Percentiles rank a stretch among this genome's conserved stretches.
Conservation (phyloP, 2,888 invertebrate species). For the Brachypterus glaber region DNA sequence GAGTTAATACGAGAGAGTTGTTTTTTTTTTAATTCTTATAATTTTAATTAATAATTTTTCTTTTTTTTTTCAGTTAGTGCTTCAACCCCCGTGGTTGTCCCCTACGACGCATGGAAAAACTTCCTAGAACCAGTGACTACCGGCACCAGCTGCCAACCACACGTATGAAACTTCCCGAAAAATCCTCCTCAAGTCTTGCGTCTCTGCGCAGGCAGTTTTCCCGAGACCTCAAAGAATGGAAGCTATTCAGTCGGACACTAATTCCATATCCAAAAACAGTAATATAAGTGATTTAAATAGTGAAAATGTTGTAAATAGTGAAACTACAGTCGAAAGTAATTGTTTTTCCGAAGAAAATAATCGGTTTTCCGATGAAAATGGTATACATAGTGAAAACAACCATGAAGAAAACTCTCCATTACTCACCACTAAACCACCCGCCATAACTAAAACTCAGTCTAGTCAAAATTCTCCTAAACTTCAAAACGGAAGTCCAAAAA, state of each 20-base stretch:
- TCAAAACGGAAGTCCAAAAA: too few species aligned
- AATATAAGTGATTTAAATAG: too few species aligned
- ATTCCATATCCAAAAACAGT: too few species aligned
- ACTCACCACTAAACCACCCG: background rate
- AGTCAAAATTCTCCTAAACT: too few species aligned
- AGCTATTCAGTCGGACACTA: conserved; percentile 32
- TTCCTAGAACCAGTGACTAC: conserved; percentile 24
- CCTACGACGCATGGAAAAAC: conserved; percentile 37
- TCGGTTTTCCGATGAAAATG: background rate
- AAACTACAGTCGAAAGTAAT: too few species aligned
- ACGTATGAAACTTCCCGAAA: conserved; percentile 34
- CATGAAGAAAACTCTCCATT: background rate
- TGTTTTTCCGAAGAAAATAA: background rate
- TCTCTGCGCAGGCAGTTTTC: conserved; percentile 39
- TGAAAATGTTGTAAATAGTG: too few species aligned
- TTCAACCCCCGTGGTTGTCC: conserved; percentile 30
- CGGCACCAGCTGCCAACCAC: conserved; percentile 29
- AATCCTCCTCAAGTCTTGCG: conserved; percentile 30
- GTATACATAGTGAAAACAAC: background rate
- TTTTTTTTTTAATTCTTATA: too few species aligned
- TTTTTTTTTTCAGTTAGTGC: conserved; percentile 30
- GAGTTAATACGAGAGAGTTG: too few species aligned
- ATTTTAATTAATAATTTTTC: conserved; percentile 6
- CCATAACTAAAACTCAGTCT: conserved; percentile 8
- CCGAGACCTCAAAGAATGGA: conserved; percentile 43